Conservation (phyloP, 2,888 invertebrate species). For the Drosophila anceps region DNA sequence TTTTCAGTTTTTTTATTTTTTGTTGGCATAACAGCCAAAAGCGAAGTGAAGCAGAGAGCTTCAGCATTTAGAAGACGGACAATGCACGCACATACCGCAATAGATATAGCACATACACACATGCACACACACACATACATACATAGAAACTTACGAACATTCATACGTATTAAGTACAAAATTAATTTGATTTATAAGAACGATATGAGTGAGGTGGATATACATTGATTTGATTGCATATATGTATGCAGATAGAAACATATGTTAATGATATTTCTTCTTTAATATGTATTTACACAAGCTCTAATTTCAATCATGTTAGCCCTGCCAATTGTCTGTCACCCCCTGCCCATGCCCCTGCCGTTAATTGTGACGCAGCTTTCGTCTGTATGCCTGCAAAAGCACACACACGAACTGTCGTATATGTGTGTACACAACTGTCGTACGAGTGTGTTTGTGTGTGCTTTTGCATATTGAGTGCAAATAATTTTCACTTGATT, state of each 20-base stretch:
- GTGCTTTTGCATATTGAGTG: constrained; percentile 74
- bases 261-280: neutral
- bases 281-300: constrained; percentile 1
- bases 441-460: neutral
- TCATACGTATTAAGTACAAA: constrained; percentile 46
- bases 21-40: constrained; percentile 65
- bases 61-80: constrained; percentile 70
- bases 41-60: constrained; percentile 57
- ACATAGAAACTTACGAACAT: neutral
- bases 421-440: no score
- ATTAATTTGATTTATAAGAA: constrained; percentile 69
- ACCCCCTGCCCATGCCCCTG: no score
- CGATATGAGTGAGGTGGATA: constrained; percentile 32
- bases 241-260: neutral
- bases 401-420: neutral
- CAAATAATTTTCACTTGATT: constrained; percentile 78
- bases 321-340: constrained; percentile 45
- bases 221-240: constrained; percentile 5
- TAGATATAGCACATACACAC: constrained; percentile 35
- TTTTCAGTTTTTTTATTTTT: constrained; percentile 39
- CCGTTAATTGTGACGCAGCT: constrained; percentile 49
- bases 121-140: neutral
- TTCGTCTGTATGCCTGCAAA: constrained; percentile 34
- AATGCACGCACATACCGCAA: constrained; percentile 67
- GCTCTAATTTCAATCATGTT: constrained; percentile 41